phyloP scores from a whole-genome alignment of 2,888 invertebrate genomes.

The Sinelater perroti region DNA sequence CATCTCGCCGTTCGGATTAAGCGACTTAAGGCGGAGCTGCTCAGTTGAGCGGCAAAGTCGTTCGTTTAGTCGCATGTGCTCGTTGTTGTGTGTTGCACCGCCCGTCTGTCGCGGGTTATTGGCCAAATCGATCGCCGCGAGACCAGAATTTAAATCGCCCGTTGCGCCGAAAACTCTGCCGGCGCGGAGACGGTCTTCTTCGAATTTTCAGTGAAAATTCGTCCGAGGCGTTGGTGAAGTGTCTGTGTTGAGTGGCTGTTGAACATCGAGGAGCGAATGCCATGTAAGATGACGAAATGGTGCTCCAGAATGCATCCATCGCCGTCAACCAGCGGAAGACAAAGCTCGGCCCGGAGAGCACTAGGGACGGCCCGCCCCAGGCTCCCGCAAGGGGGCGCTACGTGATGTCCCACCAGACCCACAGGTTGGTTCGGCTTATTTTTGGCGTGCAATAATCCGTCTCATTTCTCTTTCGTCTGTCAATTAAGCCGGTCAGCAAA shows the following conservation, averaged over 20 bases:
- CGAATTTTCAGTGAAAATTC: neutral
- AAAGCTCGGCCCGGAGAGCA: constrained; percentile 20
- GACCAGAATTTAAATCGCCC: neutral
- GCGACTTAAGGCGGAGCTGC: constrained; percentile 29
- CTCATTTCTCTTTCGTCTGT: too few species aligned
- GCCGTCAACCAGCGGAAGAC: constrained; percentile 28
- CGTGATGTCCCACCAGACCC: constrained; percentile 11
- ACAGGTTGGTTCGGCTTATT: constrained; percentile 34
- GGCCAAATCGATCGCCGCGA: constrained; percentile 2
- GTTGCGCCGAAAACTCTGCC: neutral
- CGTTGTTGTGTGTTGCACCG: constrained; percentile 25
- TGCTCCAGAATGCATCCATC: constrained; percentile 39
- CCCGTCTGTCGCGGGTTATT: neutral
- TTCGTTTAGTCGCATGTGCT: constrained; percentile 34
- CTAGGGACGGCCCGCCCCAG: constrained; percentile 24
- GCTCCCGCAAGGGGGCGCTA: constrained; percentile 32
- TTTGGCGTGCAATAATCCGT: too few species aligned
- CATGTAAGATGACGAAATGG: constrained; percentile 31
- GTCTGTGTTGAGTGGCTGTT: neutral
- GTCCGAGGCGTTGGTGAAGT: neutral
- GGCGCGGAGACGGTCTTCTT: neutral
- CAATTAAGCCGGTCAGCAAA: too few species aligned
- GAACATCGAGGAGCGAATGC: neutral
- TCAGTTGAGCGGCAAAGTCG: constrained; percentile 23
- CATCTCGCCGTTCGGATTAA: constrained; percentile 24